Percentiles rank a stretch among this genome's conserved stretches.
Evolutionary conservation across 2,888 invertebrate species (phyloP).

Genomic region (Netelia melanura): DNA sequence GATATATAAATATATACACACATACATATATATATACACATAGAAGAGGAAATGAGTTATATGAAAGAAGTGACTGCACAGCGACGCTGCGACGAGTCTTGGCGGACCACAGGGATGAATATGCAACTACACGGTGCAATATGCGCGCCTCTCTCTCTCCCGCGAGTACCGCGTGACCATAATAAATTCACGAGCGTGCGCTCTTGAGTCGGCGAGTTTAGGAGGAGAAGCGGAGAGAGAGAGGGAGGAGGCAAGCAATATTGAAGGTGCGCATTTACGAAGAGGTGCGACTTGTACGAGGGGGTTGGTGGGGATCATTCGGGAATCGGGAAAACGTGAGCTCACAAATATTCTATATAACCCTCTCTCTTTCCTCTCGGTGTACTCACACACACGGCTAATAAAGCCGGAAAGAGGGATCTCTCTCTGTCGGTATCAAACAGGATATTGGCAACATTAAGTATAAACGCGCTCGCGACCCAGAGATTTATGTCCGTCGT

Average conservation of each 20-base stretch:
- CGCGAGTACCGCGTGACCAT: conserved; percentile 58
- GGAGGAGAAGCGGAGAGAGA: background rate
- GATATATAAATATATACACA: conserved; percentile 13
- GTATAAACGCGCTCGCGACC: conserved; percentile 79
- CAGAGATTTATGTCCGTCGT: conserved; percentile 79
- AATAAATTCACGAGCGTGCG: conserved; percentile 62
- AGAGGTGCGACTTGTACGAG: conserved; percentile 46
- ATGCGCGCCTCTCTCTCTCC: conserved; percentile 24
- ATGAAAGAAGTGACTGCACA: conserved; percentile 30
- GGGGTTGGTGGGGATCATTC: conserved; percentile 17
- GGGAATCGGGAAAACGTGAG: conserved; percentile 54
- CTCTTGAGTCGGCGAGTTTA: background rate
- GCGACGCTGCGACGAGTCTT: conserved; percentile 27
- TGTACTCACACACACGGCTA: conserved; percentile 59
- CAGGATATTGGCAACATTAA: conserved; percentile 82
- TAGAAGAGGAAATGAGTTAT: background rate
- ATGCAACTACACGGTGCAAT: conserved; percentile 34
- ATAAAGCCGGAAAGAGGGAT: conserved; percentile 72
- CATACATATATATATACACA: conserved; percentile 1
- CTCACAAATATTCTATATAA: conserved; percentile 2
- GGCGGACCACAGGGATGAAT: conserved; percentile 29
- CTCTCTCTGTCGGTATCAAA: conserved; percentile 70
- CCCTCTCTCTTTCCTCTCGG: background rate
- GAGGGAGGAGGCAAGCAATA: conserved; percentile 17
- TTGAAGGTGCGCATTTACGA: conserved; percentile 44